Evolutionary conservation across 2,113 vertebrate genomes (phyloP), one percentile per base, ranked within the genome.

Genomic region (Chamaea fasciata): DNA sequence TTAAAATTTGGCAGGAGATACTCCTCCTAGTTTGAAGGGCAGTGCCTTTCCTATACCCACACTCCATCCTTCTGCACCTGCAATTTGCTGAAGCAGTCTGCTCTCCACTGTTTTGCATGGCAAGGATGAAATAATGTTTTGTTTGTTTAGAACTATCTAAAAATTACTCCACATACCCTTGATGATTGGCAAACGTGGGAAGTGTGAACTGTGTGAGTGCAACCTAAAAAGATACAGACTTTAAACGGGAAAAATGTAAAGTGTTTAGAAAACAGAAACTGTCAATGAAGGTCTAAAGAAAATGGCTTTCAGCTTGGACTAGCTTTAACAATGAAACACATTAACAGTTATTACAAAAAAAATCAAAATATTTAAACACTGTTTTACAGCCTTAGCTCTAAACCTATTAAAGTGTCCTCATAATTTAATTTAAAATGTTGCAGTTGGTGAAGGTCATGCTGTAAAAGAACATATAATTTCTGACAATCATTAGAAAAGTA

Each of bases 171-270:
- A 68, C 21, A 11, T 90, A 92, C 92, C 90, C 94, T 94, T 96
- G 91, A 94, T 96, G 96, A 96, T 95, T 96, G 92, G 95, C 92
- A 96, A 97, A 96, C 37, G 92, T 96, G 80, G 92, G 95, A 97
- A 94, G 90, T 88, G 79, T 64, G 87, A 95, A 95, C 81, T 82
- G 81, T 87, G 79, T 0, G 27, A 83, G 57, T 33, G 81, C 86
- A 93, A 82, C 70, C 83, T 71, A 95, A 90, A 93, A 95, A 75
- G 90, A 94, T 92, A 68, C 80, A 93, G 87, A 94, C 68, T 94
- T 93, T 95, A 70, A 95, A 94, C 0, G 1, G 55, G 80, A 77
- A 88, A 90, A 95, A 96, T 63, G 7, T 35, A 52, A 83, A 84
- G 64, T 76, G 82, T 93, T 94, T 94, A 91, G 85, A 79, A 96